phyloP scores from a whole-genome alignment of 2,113 vertebrate species.

The Nothobranchius furzeri region DNA sequence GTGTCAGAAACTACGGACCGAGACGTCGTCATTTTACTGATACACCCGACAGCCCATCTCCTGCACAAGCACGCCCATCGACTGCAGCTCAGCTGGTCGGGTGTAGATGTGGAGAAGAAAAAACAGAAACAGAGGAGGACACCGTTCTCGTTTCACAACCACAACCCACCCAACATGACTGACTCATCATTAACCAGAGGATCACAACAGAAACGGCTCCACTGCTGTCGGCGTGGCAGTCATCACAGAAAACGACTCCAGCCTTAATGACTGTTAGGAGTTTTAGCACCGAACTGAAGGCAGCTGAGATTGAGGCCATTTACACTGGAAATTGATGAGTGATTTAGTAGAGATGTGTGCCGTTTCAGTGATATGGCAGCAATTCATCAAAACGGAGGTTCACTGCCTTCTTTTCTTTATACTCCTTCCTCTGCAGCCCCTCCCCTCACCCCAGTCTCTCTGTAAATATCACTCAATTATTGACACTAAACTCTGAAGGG shows the following conservation, averaged over 20 bases:
- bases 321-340: conserved; percentile 51
- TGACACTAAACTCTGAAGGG: conserved; percentile 64
- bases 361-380: conserved; percentile 36
- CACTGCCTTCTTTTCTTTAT: background rate
- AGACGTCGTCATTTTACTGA: conserved; percentile 69
- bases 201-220: conserved; percentile 50
- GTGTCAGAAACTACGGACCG: conserved; percentile 64
- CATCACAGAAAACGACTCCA: conserved; percentile 58
- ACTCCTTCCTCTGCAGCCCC: background rate
- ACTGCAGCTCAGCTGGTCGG: conserved; percentile 25
- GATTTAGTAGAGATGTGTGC: conserved; percentile 51
- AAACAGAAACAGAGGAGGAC: conserved; percentile 9
- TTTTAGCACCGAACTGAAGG: conserved; percentile 52
- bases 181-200: conserved; percentile 57
- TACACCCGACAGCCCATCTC: conserved; percentile 59
- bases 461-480: conserved; percentile 74
- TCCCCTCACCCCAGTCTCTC: conserved; percentile 36
- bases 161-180: conserved; percentile 57
- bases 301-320: conserved; percentile 56
- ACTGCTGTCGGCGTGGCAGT: conserved; percentile 47
- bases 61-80: conserved; percentile 19
- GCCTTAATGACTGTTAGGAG: conserved; percentile 52
- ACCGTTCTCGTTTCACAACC: conserved; percentile 53
- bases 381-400: conserved; percentile 47
- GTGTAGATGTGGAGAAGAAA: background rate